These are phyloP conservation scores for Julus scanicus DNA, from an alignment of 2,888 invertebrate species.

Conservation along the genomic window DNA sequence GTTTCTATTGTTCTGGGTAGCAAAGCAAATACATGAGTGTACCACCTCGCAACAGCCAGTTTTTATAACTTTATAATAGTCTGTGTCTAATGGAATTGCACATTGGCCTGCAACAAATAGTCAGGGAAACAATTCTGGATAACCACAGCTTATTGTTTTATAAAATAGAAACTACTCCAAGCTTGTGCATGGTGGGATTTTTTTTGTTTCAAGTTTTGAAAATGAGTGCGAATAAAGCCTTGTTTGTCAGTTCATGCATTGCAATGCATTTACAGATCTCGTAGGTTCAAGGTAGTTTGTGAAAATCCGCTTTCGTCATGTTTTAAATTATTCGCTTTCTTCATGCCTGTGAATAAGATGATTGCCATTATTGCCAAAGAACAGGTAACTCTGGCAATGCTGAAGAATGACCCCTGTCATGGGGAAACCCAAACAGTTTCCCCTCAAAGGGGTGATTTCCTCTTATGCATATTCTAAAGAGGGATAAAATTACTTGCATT, in stretches of 20 bases:
- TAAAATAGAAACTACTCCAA: too few relatives aligned
- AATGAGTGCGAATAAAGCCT: not conserved
- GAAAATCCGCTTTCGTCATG: conserved; percentile 20
- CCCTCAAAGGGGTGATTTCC: not conserved
- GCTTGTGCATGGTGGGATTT: too few relatives aligned
- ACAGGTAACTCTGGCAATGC: not conserved
- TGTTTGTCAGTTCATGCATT: not conserved
- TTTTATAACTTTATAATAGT: too few relatives aligned
- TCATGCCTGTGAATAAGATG: not conserved
- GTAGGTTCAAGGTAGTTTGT: conserved; percentile 33
- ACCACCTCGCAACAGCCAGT: not conserved
- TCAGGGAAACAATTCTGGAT: too few relatives aligned
- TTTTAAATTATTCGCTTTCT: conserved; percentile 11
- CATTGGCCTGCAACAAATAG: too few relatives aligned
- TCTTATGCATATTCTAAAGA: not conserved
- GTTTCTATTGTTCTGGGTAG: not conserved
- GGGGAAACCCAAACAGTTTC: not conserved
- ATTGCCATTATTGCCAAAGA: not conserved
- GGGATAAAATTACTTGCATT: not conserved
- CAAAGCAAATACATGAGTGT: not conserved
- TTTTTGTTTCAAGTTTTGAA: not conserved
- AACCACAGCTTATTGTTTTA: too few relatives aligned
- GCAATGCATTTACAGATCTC: not conserved
- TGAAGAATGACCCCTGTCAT: not conserved
- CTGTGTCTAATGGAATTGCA: too few relatives aligned